These are phyloP conservation scores for Vidua macroura DNA, from an alignment of 2,113 vertebrate species.

Conservation along the genomic window DNA sequence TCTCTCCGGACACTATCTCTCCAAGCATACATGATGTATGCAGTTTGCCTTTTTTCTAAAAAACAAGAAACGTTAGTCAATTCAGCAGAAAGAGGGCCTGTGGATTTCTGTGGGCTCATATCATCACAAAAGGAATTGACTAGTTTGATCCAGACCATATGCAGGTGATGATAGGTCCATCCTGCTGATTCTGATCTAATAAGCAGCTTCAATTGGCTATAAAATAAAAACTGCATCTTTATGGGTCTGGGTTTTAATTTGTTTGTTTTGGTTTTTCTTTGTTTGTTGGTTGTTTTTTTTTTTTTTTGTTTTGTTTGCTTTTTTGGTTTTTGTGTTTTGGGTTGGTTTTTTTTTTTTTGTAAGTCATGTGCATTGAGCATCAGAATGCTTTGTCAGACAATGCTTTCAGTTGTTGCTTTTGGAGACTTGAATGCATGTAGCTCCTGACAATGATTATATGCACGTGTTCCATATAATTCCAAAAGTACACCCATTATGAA, in stretches of 20 bases:
- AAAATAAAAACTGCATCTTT: slow-evolving; percentile 35
- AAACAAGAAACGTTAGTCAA: background rate
- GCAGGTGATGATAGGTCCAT: background rate
- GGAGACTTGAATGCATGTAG: slow-evolving; percentile 22
- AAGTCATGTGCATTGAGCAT: slow-evolving; percentile 40
- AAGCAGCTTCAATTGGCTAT: background rate
- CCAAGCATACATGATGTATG: background rate
- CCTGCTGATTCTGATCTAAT: slow-evolving; percentile 7
- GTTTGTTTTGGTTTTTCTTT: background rate
- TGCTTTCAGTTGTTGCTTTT: slow-evolving; percentile 55
- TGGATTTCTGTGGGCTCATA: background rate
- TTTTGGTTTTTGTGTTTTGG: background rate
- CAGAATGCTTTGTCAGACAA: slow-evolving; percentile 46
- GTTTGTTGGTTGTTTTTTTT: background rate
- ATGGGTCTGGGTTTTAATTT: background rate
- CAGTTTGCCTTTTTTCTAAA: slow-evolving; percentile 23
- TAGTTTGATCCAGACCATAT: slow-evolving; percentile 4
- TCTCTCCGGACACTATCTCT: background rate
- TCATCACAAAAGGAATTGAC: slow-evolving; percentile 31
- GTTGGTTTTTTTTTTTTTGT: background rate
- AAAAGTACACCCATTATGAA: slow-evolving; percentile 61
- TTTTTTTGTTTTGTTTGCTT: background rate
- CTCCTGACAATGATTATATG: slow-evolving; percentile 45
- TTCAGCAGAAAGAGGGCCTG: slow-evolving; percentile 4
- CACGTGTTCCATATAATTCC: slow-evolving; percentile 58